Evolutionary conservation across 92 coral and sea anemone genomes (phyloP), one percentile per base, ranked within the genome.

Genomic region (Epizoanthus ramosus): DNA sequence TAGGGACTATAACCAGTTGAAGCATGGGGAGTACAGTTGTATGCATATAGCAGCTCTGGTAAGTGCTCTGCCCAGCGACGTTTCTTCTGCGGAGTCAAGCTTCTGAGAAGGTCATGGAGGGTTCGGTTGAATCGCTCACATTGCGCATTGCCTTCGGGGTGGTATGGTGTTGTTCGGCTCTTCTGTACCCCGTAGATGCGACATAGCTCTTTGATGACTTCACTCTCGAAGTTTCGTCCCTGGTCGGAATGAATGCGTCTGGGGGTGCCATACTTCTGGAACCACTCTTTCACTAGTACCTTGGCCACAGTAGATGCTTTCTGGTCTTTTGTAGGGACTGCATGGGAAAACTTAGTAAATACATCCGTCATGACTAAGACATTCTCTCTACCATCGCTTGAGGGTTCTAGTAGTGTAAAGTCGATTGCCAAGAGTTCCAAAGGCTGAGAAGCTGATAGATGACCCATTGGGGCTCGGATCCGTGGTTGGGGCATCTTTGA

Each of bases 361-460:
- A 91, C 90, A 57, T 89, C 95, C 0, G 95, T 91, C 88, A 89
- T 91, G 0, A 91, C 89, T 3, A 91, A 63, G 18, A 91, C 95
- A 54, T 90, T 90, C 71, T 91, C 94, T 47, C 85, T 71, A 3
- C 88, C 86, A 61, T 88, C 90, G 12, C 86, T 82, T 70, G 92
- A 85, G 54, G 63, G 88, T 59, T 89, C 91, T 6, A 89, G 64
- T 50, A 92, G 24, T 5, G 91, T 89, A 43, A 85, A 85, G 59
- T 91, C 92, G 19, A 85, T 83, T 3, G 94, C 92, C 3, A 91
- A 81, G 9, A 91, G 73, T 68, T 80, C 79, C 66, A 83, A 70
- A 8, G 91, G 88, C 56, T 80, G 83, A 39, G 83, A 57, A 2
- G 89, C 89, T 15, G 76, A 56, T 3, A 88, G 84, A 47, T 70